Evolutionary conservation across 2,797 vertebrate genomes (phyloP).

Genomic region (Jordanella pulchra): DNA sequence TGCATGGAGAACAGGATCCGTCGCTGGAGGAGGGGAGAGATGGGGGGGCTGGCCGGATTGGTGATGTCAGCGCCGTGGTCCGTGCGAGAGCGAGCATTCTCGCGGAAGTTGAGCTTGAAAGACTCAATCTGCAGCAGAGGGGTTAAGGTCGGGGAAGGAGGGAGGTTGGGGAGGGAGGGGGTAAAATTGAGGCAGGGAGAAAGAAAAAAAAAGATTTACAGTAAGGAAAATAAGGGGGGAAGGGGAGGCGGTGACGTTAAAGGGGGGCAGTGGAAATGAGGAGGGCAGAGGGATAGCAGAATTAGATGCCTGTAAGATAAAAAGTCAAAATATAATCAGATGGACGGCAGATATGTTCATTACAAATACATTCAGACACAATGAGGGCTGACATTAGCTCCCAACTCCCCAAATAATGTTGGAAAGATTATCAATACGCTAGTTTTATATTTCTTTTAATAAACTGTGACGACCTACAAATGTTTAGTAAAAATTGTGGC

Average conservation of each 20-base stretch:
- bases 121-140: conserved; percentile 95
- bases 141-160: conserved; percentile 54
- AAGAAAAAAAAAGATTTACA: conserved; percentile 52
- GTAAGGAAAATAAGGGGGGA: conserved; percentile 63
- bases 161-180: conserved; percentile 1
- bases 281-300: conserved; percentile 88
- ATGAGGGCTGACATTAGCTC: background rate
- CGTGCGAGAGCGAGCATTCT: conserved; percentile 87
- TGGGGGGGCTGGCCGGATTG: conserved; percentile 76
- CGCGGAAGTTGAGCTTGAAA: conserved; percentile 90
- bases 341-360: background rate
- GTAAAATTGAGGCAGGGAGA: conserved; percentile 32
- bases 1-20: conserved; percentile 30
- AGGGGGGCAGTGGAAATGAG: conserved; percentile 68
- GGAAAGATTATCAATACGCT: too few relatives aligned
- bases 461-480: too few relatives aligned
- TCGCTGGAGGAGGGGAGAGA: conserved; percentile 70
- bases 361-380: background rate
- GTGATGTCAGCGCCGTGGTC: conserved; percentile 89
- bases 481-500: background rate
- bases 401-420: background rate
- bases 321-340: conserved; percentile 84
- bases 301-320: conserved; percentile 99
- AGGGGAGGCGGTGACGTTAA: conserved; percentile 45
- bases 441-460: too few relatives aligned